phyloP scores from a whole-genome alignment of 2,797 vertebrate species.

The Cuculus canorus region DNA sequence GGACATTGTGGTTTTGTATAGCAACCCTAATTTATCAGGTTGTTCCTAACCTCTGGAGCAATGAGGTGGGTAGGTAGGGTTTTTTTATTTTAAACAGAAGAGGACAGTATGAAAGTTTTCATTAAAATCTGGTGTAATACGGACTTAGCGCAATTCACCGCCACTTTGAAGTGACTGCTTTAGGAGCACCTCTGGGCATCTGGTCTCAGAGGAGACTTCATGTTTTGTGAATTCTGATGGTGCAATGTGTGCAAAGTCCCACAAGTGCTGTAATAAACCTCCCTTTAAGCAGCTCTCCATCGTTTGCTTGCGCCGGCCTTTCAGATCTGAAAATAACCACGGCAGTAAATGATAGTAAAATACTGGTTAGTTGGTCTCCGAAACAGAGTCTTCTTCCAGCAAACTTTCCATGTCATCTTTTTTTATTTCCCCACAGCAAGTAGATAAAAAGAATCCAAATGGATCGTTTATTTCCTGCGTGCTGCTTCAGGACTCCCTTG shows the following conservation, averaged over 20 bases:
- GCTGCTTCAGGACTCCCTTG: background rate
- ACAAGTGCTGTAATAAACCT: background rate
- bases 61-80: background rate
- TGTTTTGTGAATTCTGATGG: background rate
- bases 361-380: background rate
- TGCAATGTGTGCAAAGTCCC: background rate
- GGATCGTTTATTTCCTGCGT: background rate
- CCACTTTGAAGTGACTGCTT: background rate
- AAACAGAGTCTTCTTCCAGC: background rate
- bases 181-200: background rate
- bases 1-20: background rate
- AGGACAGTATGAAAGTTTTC: background rate
- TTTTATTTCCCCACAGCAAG: background rate
- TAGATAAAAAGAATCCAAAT: background rate
- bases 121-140: background rate
- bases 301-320: background rate
- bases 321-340: background rate
- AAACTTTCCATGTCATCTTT: background rate
- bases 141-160: background rate
- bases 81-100: background rate
- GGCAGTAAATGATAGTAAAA: background rate
- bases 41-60: background rate
- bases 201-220: background rate
- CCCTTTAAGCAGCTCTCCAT: background rate
- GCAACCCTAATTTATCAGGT: constrained; percentile 16